phyloP scores from a whole-genome alignment of 2,888 invertebrate genomes.

The Watsonalla binaria region DNA sequence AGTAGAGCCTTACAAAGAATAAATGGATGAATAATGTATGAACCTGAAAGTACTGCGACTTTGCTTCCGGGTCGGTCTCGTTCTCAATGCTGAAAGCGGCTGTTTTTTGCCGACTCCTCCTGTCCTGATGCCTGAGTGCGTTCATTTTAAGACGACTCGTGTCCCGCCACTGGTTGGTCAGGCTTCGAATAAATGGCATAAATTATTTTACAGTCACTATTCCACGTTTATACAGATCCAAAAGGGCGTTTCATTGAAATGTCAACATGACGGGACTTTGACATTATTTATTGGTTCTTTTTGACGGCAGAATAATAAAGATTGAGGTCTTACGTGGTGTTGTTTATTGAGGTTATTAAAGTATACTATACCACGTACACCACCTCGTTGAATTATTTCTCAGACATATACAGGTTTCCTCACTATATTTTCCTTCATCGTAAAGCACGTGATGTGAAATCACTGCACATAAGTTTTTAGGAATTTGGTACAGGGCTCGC shows the following conservation, averaged over 20 bases:
- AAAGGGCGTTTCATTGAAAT: background rate
- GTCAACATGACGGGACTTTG: background rate
- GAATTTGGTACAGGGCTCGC: too few species aligned
- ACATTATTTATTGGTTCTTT: background rate
- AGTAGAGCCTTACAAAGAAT: background rate
- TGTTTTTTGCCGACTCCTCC: constrained; percentile 32
- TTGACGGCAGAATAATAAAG: background rate
- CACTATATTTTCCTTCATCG: too few species aligned
- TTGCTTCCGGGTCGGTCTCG: constrained; percentile 53
- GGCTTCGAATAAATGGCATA: background rate
- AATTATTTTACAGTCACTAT: background rate
- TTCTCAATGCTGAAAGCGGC: constrained; percentile 37
- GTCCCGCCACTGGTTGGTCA: background rate
- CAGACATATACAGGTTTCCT: too few species aligned
- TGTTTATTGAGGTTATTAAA: too few species aligned
- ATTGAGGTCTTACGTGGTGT: background rate
- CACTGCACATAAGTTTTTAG: too few species aligned
- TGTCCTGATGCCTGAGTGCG: constrained; percentile 31
- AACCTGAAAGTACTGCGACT: constrained; percentile 66
- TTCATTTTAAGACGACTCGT: constrained; percentile 26
- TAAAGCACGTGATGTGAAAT: too few species aligned
- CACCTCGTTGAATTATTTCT: too few species aligned
- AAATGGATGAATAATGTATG: constrained; percentile 1
- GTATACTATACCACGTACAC: too few species aligned
- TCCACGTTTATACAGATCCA: too few species aligned